Evolutionary conservation across 2,888 invertebrate species (phyloP), one percentile per base, ranked within the genome.

Genomic region (Subacronicta megacephala): DNA sequence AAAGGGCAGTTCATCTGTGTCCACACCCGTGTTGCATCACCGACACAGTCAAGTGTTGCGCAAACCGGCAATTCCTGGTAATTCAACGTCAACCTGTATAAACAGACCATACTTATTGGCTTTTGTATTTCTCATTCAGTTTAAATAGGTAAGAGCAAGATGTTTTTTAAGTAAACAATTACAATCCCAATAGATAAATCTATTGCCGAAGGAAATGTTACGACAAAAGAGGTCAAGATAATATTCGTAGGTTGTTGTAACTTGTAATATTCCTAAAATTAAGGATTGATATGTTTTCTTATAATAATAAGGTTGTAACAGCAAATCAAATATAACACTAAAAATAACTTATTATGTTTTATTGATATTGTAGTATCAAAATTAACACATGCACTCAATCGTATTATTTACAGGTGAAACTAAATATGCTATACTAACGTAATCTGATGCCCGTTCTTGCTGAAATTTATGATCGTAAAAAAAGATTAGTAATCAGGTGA

Each of bases 21-120:
- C 86, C 85, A 90, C 88, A 89, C 81, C 80, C 68, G 59, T 61
- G 71, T 89, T 88, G 84, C 87, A 83, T 82, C 81, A 89, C 65
- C 60, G 68, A 71, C 64, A 78, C 51, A 40, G 80, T 80, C 73
- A 72, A 62, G 69, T 78, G 67, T 91, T 90, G 86, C 87, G 89
- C 79, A 90, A 90, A 81, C 83, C 77, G 77, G 76, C 77, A 76
- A 78, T 83, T 81, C 81, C 80, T 82, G 62, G 72, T 79, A 81
- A 79, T 77, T 77, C 72, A 69, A 81, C 79, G 66, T 75, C 84
- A 87, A 86, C 75, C 88, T 90, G 89, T 85, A 78, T 84, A 88
- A 89, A 90, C 79, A 83, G 68, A 77, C 62, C 62, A 61, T 67
- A 71, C 63, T 49, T 72, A 77, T 63, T 72, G 62, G 61, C 72